phyloP scores from a whole-genome alignment of 2,888 invertebrate species.

The Andrena chrysosceles region DNA sequence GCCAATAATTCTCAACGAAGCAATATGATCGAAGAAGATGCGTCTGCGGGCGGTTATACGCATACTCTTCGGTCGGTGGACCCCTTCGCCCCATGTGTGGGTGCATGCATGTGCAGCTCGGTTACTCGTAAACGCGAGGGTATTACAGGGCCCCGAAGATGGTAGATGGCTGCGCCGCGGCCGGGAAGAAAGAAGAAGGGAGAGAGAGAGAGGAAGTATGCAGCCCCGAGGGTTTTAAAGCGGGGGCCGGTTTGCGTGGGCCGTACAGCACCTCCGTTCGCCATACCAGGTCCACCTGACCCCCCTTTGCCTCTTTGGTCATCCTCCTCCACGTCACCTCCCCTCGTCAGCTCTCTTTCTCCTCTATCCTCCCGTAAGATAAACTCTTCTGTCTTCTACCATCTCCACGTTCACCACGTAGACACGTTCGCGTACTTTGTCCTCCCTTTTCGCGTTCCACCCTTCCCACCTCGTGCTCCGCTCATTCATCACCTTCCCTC shows the following conservation, averaged over 20 bases:
- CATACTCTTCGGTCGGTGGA: slow-evolving; percentile 60
- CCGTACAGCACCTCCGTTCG: slow-evolving; percentile 78
- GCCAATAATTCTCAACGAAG: slow-evolving; percentile 77
- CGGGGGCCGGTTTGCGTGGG: slow-evolving; percentile 81
- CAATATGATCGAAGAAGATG: slow-evolving; percentile 81
- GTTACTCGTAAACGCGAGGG: slow-evolving; percentile 76
- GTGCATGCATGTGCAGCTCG: slow-evolving; percentile 60
- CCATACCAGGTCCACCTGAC: slow-evolving; percentile 69
- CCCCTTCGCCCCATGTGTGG: slow-evolving; percentile 32
- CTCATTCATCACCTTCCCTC: slow-evolving; percentile 56
- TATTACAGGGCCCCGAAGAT: slow-evolving; percentile 78
- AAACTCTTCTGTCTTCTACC: slow-evolving; percentile 2
- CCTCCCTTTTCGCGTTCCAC: slow-evolving; percentile 20
- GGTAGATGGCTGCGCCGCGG: slow-evolving; percentile 67
- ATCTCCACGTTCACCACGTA: slow-evolving; percentile 3
- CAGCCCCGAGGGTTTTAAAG: slow-evolving; percentile 70
- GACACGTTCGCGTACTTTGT: slow-evolving; percentile 15
- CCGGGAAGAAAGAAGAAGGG: slow-evolving; percentile 27
- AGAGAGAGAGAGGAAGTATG: slow-evolving; percentile 52
- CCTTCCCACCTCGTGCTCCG: slow-evolving; percentile 9
- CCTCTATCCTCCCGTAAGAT: neutral
- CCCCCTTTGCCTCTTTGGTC: slow-evolving; percentile 58
- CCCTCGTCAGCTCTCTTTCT: slow-evolving; percentile 29
- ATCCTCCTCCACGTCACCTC: slow-evolving; percentile 48
- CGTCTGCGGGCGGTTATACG: slow-evolving; percentile 72